These are phyloP conservation scores for Cyclophora punctaria DNA, from an alignment of 2,888 invertebrate species.

Conservation along the genomic window DNA sequence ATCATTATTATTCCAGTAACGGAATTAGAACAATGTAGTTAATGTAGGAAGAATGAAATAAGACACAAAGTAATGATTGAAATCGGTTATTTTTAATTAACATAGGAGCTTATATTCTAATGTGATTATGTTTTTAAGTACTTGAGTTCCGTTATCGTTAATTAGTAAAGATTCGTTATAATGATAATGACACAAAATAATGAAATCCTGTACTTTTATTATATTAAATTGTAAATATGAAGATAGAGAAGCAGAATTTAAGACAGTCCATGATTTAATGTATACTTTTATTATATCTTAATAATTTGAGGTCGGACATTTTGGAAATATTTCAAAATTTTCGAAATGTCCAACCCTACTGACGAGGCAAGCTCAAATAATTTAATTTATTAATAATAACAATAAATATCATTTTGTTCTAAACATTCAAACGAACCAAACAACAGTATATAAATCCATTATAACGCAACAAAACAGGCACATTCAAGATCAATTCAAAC, in stretches of 20 bases:
- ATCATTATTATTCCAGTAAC: no score
- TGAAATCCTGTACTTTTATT: constrained; percentile 6
- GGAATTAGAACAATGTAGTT: no score
- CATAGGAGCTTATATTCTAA: no score
- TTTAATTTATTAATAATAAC: constrained; percentile 7
- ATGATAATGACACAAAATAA: constrained; percentile 5
- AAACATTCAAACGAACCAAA: constrained; percentile 17
- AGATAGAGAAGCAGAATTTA: constrained; percentile 3
- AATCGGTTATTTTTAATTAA: no score
- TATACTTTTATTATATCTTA: no score
- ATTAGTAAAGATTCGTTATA: no score
- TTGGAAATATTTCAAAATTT: background rate
- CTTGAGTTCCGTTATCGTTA: background rate
- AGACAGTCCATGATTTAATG: background rate
- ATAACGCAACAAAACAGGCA: constrained; percentile 32
- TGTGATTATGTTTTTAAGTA: no score
- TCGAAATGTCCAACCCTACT: background rate
- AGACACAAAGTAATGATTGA: no score
- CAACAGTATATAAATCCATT: constrained; percentile 9
- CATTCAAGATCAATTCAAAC: constrained; percentile 18
- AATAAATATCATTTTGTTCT: constrained; percentile 4
- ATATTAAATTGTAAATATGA: constrained; percentile 9
- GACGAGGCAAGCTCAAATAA: background rate
- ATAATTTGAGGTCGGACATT: background rate
- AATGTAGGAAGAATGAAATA: no score